Evolutionary conservation across 1,140 invertebrate species (phyloP), one percentile per base, ranked within the genome.

Genomic region (Lepidotrigona ventralis): DNA sequence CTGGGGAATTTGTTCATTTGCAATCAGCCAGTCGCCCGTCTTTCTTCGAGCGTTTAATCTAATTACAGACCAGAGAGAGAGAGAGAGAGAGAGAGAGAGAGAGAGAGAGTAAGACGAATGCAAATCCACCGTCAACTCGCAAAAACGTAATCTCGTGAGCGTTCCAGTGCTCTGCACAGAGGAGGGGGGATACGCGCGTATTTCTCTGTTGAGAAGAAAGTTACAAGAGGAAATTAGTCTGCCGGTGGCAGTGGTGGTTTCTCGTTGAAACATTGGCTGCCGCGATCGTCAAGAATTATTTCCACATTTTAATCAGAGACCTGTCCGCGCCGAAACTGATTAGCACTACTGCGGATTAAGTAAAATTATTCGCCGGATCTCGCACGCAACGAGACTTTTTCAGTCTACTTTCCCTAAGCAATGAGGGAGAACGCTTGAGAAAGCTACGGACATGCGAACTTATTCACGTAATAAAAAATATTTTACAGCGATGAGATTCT

Each of bases 201-300:
- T 60, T 60, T 60, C 58, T 60, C 14, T 12, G 39, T 14, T 23
- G 19, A 23, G 26, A 26, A n/a, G 17, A 64, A 64, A 39, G 21
- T 29, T 29, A 46, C 54, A 56, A 39, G 39, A 21, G 72, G 46
- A 81, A 75, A 81, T 81, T 81, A 75, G 46, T 66, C 71, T 56
- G 79, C 51, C 71, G 75, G 58, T n/a, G 51, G 12, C 29, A 6
- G 39, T 46, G 39, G 39, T 21, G 14, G 56, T 64, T 39, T 54
- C 70, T n/a, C 23, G 58, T n/a, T 60, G 58, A 12, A n/a, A 23
- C 4, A 60, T 60, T 60, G 23, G 5, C 39, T 39, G 39, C 39
- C 39, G 39, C 39, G 39, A 46, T 46, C 39, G 39, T 8, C 39
- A 46, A 46, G 23, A 60, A 60, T n/a, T 60, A 23, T 60, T 60